Evolutionary conservation across 2,888 invertebrate genomes (phyloP).

Genomic region (Stegana nigrithorax): DNA sequence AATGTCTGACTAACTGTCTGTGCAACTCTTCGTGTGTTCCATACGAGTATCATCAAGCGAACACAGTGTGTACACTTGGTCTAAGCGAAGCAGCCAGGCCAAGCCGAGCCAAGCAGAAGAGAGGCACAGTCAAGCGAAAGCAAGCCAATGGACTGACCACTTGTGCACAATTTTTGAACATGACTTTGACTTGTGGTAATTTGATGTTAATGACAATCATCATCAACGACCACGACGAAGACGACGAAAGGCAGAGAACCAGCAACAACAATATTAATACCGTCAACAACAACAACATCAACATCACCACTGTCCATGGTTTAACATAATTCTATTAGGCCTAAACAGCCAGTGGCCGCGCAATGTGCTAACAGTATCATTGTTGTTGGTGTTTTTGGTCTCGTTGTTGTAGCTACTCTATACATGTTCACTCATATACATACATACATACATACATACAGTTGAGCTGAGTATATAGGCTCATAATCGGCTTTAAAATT

Average conservation of each 20-base stretch:
- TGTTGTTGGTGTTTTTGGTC: constrained; percentile 12
- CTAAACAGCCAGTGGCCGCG: constrained; percentile 18
- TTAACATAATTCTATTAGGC: constrained; percentile 52
- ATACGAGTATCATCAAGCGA: too few species aligned
- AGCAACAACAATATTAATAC: too few species aligned
- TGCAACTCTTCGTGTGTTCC: too few species aligned
- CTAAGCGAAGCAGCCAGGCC: too few species aligned
- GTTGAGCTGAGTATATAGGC: neutral
- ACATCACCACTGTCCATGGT: constrained; percentile 32
- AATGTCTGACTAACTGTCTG: neutral
- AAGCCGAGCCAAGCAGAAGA: too few species aligned
- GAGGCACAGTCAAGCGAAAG: neutral
- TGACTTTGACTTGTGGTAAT: constrained; percentile 63
- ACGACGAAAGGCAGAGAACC: constrained; percentile 11
- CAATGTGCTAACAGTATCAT: constrained; percentile 21
- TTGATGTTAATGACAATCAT: constrained; percentile 64
- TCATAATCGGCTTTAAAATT: constrained; percentile 13
- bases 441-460: neutral
- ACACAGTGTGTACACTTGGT: too few species aligned
- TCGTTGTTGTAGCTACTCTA: constrained; percentile 1
- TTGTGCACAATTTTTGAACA: constrained; percentile 39
- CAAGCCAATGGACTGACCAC: neutral
- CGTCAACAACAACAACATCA: too few species aligned
- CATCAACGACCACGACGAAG: constrained; percentile 36
- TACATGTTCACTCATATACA: neutral